Evolutionary conservation across 1,140 invertebrate genomes (phyloP).

Genomic region (Rhyzopertha dominica): DNA sequence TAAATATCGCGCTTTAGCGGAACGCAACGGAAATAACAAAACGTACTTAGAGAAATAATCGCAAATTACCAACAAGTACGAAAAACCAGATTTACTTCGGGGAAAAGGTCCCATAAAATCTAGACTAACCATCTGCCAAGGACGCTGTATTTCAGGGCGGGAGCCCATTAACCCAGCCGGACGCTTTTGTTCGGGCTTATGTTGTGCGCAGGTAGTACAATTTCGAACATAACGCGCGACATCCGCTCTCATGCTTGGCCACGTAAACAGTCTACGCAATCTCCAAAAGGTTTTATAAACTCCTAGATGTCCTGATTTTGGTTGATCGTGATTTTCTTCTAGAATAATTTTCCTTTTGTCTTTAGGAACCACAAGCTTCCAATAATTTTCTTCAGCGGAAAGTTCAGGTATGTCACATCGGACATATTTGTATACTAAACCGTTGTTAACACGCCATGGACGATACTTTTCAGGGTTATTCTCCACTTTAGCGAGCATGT

Average conservation of each 20-base stretch:
- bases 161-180: background rate
- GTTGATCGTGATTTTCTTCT: conserved; percentile 12
- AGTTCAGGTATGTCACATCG: background rate
- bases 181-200: conserved; percentile 3
- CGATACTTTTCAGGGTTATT: background rate
- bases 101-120: conserved; percentile 20
- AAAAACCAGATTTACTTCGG: background rate
- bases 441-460: background rate
- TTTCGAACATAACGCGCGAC: conserved; percentile 1
- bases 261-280: conserved; percentile 1
- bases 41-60: conserved; percentile 43
- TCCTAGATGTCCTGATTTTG: conserved; percentile 24
- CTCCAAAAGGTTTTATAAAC: conserved; percentile 9
- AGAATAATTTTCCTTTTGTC: background rate
- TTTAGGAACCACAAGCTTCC: background rate
- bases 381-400: background rate
- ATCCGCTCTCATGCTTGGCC: conserved; percentile 8
- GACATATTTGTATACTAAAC: background rate
- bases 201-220: background rate
- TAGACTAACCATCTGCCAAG: conserved; percentile 11
- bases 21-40: conserved; percentile 21
- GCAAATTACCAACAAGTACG: conserved; percentile 7
- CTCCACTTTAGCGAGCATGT: conserved; percentile 1
- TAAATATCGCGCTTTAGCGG: conserved; percentile 32
- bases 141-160: background rate